Evolutionary conservation across 2,113 vertebrate species (phyloP).

Genomic region (Hymenochirus boettgeri): DNA sequence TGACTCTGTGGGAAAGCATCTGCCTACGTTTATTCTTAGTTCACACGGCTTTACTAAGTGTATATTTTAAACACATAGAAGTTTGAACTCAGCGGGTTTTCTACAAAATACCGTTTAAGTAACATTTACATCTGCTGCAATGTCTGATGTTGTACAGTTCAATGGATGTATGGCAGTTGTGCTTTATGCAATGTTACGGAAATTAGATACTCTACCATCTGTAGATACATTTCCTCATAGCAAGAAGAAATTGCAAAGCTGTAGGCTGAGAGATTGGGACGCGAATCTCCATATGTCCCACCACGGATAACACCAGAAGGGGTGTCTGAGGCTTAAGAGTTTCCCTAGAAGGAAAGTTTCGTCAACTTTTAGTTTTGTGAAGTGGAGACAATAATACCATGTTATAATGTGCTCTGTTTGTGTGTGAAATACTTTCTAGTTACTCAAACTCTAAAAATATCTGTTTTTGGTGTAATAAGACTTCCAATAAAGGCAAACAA

Average conservation of each 20-base stretch:
- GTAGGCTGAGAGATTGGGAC: conserved; percentile 9
- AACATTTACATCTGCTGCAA: conserved; percentile 37
- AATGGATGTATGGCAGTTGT: conserved; percentile 33
- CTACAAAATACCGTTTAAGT: conserved; percentile 36
- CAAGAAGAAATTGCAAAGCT: conserved; percentile 31
- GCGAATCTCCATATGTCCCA: background rate
- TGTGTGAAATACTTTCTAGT: too few relatives aligned
- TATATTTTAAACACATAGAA: conserved; percentile 23
- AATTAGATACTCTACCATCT: conserved; percentile 37
- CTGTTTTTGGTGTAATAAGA: too few relatives aligned
- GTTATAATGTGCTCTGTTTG: too few relatives aligned
- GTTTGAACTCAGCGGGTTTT: conserved; percentile 35
- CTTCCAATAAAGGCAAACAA: too few relatives aligned
- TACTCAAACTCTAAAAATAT: too few relatives aligned
- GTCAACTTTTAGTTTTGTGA: background rate
- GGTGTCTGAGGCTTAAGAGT: background rate
- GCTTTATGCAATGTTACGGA: conserved; percentile 38
- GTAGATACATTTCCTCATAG: conserved; percentile 30
- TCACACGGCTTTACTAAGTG: conserved; percentile 31
- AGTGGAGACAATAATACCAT: background rate
- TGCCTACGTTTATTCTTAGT: conserved; percentile 29
- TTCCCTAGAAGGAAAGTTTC: background rate
- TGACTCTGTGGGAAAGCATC: conserved; percentile 29
- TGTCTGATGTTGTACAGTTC: conserved; percentile 39
- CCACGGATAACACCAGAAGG: background rate